Evolutionary conservation across 2,113 vertebrate species (phyloP), one percentile per base, ranked within the genome.

Genomic region (Bujurquina vittata): DNA sequence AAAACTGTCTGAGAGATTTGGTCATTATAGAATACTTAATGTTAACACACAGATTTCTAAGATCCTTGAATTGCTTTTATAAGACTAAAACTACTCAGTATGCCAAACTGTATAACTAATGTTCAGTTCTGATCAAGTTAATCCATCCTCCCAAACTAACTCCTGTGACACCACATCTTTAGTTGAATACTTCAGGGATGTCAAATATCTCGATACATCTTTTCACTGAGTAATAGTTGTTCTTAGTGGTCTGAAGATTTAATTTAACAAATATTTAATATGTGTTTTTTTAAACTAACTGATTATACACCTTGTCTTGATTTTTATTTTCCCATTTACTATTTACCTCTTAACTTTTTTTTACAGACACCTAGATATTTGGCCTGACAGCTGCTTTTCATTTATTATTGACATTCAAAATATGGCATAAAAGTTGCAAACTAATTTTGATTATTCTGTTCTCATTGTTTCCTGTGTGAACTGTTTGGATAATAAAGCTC

Each of bases 1-100:
- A 55, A 72, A 69, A 57, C 72, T 56, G 78, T 84, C 80, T 86
- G 43, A 2, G 22, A 49, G 78, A 84, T 59, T 57, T 17, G 62
- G 75, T 56, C 33, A 33, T 46, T 54, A 52, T 12, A 54, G 49
- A 56, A 65, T 40, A 49, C 9, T 69, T 69, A 52, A 49, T 20
- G 49, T 79, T 46, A 67, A 75, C 82, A 33, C 43, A n/a, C 20
- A 0, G 40, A 54, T 55, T 12, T 35, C 29, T 1, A 49, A 55
- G 10, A 54, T 20, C 11, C 29, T 69, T 17, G 54, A 52, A 72
- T 1, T 31, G n/a, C 17, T 52, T 56, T 55, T 5, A 61, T 58
- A 33, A 9, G 18, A 57, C 54, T 77, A 3, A 1, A 54, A 74
- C 2, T 8, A 59, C n/a, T 11, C 0, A 22, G 49, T 22, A 22